These are phyloP conservation scores for Sebastes matsubarae DNA, from an alignment of 2,797 vertebrate genomes.

Conservation along the genomic window DNA sequence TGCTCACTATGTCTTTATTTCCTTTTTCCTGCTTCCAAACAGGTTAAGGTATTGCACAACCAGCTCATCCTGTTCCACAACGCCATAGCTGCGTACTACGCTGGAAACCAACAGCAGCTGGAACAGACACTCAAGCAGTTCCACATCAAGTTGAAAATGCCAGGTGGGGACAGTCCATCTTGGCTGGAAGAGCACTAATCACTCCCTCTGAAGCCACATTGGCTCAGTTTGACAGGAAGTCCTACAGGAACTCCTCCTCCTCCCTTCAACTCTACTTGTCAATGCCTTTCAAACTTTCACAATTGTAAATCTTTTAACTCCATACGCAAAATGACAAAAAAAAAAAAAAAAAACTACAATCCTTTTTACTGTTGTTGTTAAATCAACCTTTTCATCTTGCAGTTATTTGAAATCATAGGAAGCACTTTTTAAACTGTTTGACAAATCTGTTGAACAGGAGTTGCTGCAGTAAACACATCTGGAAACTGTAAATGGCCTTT, in stretches of 20 bases:
- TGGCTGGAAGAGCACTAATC: slow-evolving; percentile 96
- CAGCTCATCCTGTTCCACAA: slow-evolving; percentile 99
- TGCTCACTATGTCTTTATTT: neutral
- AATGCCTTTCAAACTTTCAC: slow-evolving; percentile 42
- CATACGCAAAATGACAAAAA: neutral
- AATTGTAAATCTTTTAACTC: slow-evolving; percentile 52
- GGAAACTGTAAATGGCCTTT: slow-evolving; percentile 69
- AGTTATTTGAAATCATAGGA: slow-evolving; percentile 59
- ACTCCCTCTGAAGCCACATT: slow-evolving; percentile 28
- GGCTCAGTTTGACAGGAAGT: slow-evolving; percentile 48
- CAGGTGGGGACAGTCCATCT: slow-evolving; percentile 93
- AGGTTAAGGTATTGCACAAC: slow-evolving; percentile 99
- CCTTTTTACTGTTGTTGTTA: slow-evolving; percentile 42
- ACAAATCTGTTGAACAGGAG: slow-evolving; percentile 36
- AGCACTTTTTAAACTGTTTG: slow-evolving; percentile 75
- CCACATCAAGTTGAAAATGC: slow-evolving; percentile 99
- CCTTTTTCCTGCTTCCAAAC: slow-evolving; percentile 18
- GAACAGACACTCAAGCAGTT: slow-evolving; percentile 99
- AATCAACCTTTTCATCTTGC: slow-evolving; percentile 19
- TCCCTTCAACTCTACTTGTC: slow-evolving; percentile 25
- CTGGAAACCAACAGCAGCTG: slow-evolving; percentile 98
- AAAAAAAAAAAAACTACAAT: slow-evolving; percentile 31
- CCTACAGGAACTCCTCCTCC: slow-evolving; percentile 40
- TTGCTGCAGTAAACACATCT: slow-evolving; percentile 54
- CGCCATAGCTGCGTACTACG: slow-evolving; percentile 95